These are phyloP conservation scores for Cochlearius cochlearius DNA, from an alignment of 2,113 vertebrate species.

Conservation along the genomic window DNA sequence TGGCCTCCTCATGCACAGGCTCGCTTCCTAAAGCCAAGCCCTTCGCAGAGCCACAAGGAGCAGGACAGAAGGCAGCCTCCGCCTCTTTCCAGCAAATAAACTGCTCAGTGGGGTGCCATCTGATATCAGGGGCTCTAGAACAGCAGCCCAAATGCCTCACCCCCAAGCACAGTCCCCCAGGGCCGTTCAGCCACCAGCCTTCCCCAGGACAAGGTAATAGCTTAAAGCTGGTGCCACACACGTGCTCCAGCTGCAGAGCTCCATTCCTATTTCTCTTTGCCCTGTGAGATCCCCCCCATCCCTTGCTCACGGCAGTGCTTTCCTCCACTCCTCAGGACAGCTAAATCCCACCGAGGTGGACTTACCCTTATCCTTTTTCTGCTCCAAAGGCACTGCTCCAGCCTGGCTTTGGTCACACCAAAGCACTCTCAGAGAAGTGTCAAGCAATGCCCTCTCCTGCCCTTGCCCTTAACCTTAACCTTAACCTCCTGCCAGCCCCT, in stretches of 20 bases:
- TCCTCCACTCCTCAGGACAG: neutral
- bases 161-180: neutral
- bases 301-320: neutral
- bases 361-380: neutral
- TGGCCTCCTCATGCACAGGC: neutral
- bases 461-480: neutral
- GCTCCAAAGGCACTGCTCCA: neutral
- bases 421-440: neutral
- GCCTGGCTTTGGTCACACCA: neutral
- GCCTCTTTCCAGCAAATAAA: neutral
- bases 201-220: neutral
- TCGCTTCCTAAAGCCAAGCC: neutral
- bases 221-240: neutral
- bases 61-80: neutral
- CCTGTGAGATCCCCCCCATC: neutral
- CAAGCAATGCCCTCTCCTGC: neutral
- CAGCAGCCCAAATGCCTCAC: neutral
- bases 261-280: neutral
- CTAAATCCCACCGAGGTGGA: rapidly evolving
- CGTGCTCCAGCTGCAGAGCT: neutral
- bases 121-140: neutral
- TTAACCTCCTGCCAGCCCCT: neutral
- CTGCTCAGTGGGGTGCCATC: neutral
- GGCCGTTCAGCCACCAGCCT: neutral
- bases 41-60: rapidly evolving